phyloP scores from a whole-genome alignment of 1,140 invertebrate species.

The Cotesia vestalis region DNA sequence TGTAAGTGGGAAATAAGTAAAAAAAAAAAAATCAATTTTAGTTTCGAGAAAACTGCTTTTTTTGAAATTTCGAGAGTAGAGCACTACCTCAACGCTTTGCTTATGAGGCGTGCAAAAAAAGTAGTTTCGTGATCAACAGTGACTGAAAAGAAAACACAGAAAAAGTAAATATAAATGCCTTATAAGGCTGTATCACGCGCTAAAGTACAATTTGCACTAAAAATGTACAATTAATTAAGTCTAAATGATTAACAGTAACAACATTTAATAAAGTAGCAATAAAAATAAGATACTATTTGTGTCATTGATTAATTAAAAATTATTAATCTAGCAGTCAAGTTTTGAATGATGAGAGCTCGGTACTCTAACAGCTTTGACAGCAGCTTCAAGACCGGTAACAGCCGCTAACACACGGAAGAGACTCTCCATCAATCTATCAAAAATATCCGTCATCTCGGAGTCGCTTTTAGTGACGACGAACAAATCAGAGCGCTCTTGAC shows the following conservation, averaged over 20 bases:
- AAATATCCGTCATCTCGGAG: slow-evolving; percentile 72
- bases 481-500: slow-evolving; percentile 73
- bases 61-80: too few species aligned
- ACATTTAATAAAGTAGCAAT: not conserved
- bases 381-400: slow-evolving; percentile 66
- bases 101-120: too few species aligned
- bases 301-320: not conserved
- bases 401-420: slow-evolving; percentile 72
- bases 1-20: too few species aligned
- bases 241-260: not conserved
- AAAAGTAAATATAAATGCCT: slow-evolving; percentile 11
- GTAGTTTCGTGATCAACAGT: not conserved
- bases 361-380: slow-evolving; percentile 54
- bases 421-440: slow-evolving; percentile 72
- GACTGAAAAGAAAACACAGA: slow-evolving; percentile 10
- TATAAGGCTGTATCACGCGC: slow-evolving; percentile 1
- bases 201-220: not conserved
- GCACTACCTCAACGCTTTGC: too few species aligned
- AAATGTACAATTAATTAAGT: not conserved
- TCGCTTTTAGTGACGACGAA: slow-evolving; percentile 73
- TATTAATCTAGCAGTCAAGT: slow-evolving; percentile 55
- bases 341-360: slow-evolving; percentile 55
- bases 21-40: too few species aligned
- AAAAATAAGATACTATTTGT: not conserved
- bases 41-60: too few species aligned